Conservation (phyloP, 2,888 invertebrate species). For the Yponomeuta malinellus region DNA sequence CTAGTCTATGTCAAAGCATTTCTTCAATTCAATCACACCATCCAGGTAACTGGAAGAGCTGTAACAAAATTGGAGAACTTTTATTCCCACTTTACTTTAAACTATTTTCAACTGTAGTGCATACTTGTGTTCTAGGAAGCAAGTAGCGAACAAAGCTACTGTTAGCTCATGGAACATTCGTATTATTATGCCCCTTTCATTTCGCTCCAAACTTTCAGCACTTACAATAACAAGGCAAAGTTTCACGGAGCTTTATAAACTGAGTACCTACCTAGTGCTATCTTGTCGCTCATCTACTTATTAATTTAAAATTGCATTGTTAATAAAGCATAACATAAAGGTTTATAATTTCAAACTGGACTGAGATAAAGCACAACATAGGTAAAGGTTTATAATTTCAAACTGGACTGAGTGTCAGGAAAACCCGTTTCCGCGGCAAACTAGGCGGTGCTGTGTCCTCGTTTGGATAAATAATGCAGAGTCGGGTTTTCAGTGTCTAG, state of each 20-base stretch:
- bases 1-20: not conserved
- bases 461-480: not conserved
- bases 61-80: conserved; percentile 15
- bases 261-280: not conserved
- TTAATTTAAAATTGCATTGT: conserved; percentile 6
- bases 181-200: conserved; percentile 8
- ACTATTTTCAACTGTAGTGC: not conserved
- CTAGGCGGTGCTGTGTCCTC: not conserved
- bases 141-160: not conserved
- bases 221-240: conserved; percentile 13
- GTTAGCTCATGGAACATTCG: not conserved
- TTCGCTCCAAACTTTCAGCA: conserved; percentile 6
- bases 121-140: not conserved
- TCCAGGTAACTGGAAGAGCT: not conserved
- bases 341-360: not conserved
- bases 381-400: not conserved
- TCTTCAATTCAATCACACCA: not conserved
- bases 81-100: not conserved
- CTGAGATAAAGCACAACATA: too few relatives aligned
- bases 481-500: conserved; percentile 2
- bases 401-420: not conserved
- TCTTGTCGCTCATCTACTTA: not conserved
- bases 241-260: not conserved
- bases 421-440: not conserved
- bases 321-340: not conserved